Percentiles rank a stretch among this genome's conserved stretches.
These are phyloP conservation scores for Tridacna crocea DNA, from an alignment of 2,888 invertebrate species.

Conservation along the genomic window DNA sequence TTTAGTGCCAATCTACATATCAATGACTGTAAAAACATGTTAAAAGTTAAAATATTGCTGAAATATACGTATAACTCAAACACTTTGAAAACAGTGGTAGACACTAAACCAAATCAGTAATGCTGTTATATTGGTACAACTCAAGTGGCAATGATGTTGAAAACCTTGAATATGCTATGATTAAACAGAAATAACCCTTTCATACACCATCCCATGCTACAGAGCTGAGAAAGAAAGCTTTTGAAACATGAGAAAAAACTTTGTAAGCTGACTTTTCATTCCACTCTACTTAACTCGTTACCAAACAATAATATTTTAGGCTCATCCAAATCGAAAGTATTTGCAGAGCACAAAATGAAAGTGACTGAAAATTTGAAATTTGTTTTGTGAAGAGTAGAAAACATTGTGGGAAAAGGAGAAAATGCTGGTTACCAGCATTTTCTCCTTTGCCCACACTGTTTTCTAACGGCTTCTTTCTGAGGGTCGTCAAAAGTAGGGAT, in stretches of 20 bases:
- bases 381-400: no score
- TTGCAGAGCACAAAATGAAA: no score
- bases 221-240: not conserved
- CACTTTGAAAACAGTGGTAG: not conserved
- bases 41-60: not conserved
- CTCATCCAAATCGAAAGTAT: no score
- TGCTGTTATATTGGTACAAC: no score
- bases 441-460: no score
- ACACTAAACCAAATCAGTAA: not conserved
- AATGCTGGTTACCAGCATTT: no score
- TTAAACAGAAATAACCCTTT: not conserved
- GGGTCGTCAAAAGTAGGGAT: not conserved
- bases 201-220: not conserved
- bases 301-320: not conserved
- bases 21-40: not conserved
- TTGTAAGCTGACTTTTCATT: not conserved
- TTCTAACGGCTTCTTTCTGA: no score
- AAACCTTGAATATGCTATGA: not conserved
- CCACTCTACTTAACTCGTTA: no score
- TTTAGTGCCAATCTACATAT: not conserved
- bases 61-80: no score
- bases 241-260: not conserved
- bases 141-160: not conserved
- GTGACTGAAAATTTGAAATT: no score
- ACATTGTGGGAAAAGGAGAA: no score